Conservation (phyloP, 2,888 invertebrate species). For the Sabatieria punctata region DNA sequence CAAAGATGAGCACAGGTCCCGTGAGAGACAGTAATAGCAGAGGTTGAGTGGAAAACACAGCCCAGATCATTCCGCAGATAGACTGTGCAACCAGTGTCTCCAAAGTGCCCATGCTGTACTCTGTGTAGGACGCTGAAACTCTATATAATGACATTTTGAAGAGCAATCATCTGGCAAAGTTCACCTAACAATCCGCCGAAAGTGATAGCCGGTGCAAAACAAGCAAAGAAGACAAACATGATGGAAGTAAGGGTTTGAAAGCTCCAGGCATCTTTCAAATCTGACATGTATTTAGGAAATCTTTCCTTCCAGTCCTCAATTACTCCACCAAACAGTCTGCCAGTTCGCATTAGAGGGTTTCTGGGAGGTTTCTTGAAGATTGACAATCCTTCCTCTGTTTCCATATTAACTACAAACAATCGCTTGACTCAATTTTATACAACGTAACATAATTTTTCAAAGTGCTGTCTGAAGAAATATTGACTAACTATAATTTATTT, state of each 20-base stretch:
- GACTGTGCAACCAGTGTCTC: conserved; percentile 70
- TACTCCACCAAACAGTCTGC: conserved; percentile 68
- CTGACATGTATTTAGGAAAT: conserved; percentile 51
- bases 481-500: too few relatives aligned
- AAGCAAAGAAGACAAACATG: conserved; percentile 94
- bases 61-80: conserved; percentile 66
- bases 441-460: too few relatives aligned
- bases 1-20: conserved; percentile 78
- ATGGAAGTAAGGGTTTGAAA: conserved; percentile 75
- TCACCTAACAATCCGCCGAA: conserved; percentile 78
- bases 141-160: too few relatives aligned
- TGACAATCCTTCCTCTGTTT: too few relatives aligned
- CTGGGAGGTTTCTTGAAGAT: too few relatives aligned
- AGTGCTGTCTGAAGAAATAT: too few relatives aligned
- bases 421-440: too few relatives aligned
- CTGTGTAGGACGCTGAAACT: conserved; percentile 55
- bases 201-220: conserved; percentile 82
- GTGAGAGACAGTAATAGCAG: conserved; percentile 86
- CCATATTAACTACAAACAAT: too few relatives aligned
- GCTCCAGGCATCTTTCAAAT: conserved; percentile 63
- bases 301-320: conserved; percentile 69
- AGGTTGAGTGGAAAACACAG: conserved; percentile 73
- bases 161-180: too few relatives aligned
- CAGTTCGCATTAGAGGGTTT: conserved; percentile 63
- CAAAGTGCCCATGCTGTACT: conserved; percentile 73